Evolutionary conservation across 1,140 invertebrate genomes (phyloP).

Genomic region (Ctenoplectra terminalis): DNA sequence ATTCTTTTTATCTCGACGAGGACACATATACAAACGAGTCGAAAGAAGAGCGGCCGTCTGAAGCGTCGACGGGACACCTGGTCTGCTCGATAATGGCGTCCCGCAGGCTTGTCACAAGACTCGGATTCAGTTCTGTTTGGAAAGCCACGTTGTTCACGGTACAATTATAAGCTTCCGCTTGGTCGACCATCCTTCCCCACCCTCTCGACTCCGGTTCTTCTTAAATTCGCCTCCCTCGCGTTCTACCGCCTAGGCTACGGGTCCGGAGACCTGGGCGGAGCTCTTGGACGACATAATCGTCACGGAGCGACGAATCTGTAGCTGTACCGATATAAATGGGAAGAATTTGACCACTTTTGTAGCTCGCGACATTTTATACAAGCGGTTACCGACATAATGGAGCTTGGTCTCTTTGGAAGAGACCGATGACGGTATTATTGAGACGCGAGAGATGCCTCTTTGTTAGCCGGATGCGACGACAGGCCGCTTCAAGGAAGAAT

Average conservation of each 20-base stretch:
- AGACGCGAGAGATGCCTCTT: not conserved
- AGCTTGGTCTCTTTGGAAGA: not conserved
- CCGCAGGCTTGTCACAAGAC: conserved; percentile 48
- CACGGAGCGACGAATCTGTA: not conserved
- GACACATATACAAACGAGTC: conserved; percentile 29
- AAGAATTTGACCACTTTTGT: conserved; percentile 36
- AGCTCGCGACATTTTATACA: conserved; percentile 45
- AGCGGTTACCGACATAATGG: conserved; percentile 50
- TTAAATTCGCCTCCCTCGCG: conserved; percentile 6
- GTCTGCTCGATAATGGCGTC: conserved; percentile 63
- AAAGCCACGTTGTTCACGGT: conserved; percentile 14
- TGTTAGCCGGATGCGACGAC: conserved; percentile 32
- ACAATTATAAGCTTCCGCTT: conserved; percentile 72
- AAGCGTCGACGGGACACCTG: conserved; percentile 74
- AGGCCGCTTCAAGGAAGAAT: not conserved
- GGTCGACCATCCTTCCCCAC: conserved; percentile 34
- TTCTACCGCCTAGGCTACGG: not conserved
- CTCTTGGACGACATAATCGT: conserved; percentile 53
- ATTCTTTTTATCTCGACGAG: conserved; percentile 41
- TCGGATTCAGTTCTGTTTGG: conserved; percentile 44
- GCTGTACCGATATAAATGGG: not conserved
- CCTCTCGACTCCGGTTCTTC: conserved; percentile 11
- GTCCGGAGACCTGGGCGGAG: conserved; percentile 48
- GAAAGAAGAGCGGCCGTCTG: conserved; percentile 51
- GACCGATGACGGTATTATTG: conserved; percentile 52